These are phyloP conservation scores for Drosophila vallismaia DNA, from an alignment of 2,888 invertebrate genomes.

Conservation along the genomic window DNA sequence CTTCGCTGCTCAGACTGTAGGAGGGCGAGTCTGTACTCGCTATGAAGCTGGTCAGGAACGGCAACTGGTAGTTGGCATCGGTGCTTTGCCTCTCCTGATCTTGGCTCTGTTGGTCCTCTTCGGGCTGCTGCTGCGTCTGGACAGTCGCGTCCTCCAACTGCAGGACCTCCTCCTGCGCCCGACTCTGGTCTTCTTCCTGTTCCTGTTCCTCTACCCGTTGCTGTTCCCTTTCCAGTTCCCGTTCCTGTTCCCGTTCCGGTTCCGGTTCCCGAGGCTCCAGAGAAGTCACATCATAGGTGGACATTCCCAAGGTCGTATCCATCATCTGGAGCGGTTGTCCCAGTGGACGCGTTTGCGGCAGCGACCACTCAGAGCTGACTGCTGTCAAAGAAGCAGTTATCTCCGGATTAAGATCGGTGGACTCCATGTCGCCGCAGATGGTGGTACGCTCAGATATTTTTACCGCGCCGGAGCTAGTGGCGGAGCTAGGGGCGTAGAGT, in stretches of 20 bases:
- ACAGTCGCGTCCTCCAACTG: not conserved
- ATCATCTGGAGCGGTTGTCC: slow-evolving; percentile 38
- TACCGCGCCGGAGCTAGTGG: not conserved
- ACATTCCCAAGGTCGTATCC: slow-evolving; percentile 81
- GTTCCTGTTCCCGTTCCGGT: slow-evolving; percentile 2
- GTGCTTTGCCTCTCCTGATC: not conserved
- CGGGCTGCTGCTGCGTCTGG: not conserved
- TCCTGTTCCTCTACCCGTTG: no score
- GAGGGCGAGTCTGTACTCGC: slow-evolving; percentile 28
- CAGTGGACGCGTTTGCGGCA: not conserved
- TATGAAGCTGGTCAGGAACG: not conserved
- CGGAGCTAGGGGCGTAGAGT: not conserved
- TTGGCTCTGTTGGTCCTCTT: not conserved
- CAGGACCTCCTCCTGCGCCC: not conserved
- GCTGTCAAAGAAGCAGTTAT: not conserved
- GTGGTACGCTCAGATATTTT: slow-evolving; percentile 79
- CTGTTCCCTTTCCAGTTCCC: not conserved
- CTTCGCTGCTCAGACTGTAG: slow-evolving; percentile 50
- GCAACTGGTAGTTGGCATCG: not conserved
- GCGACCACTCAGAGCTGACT: slow-evolving; percentile 4
- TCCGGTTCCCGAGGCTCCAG: slow-evolving; percentile 14
- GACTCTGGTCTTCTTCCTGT: slow-evolving; percentile 1
- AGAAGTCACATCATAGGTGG: slow-evolving; percentile 72
- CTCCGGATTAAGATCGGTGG: slow-evolving; percentile 22
- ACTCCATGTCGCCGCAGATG: slow-evolving; percentile 64